These are phyloP conservation scores for Homalodisca vitripennis DNA, from an alignment of 1,140 invertebrate species.

Conservation along the genomic window DNA sequence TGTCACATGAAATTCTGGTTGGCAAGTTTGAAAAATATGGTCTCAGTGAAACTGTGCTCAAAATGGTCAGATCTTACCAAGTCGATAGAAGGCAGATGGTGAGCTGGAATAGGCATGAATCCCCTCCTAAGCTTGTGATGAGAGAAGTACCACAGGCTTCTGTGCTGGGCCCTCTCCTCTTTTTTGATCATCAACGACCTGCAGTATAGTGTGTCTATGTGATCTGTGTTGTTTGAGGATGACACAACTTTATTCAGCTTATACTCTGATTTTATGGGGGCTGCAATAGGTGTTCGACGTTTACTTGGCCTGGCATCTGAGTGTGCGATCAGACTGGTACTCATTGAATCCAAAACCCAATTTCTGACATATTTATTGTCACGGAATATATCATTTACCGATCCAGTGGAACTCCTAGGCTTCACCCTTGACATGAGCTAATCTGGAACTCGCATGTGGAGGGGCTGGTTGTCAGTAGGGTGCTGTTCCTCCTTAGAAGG, in stretches of 20 bases:
- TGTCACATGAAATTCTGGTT: too few species aligned
- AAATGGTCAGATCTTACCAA: too few species aligned
- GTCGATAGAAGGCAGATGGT: too few species aligned
- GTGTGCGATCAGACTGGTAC: background rate
- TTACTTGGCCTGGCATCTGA: background rate
- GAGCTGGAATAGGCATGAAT: background rate
- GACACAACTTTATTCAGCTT: background rate
- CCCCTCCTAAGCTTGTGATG: background rate
- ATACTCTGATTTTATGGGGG: background rate
- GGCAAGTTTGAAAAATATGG: too few species aligned
- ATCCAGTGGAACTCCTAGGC: background rate
- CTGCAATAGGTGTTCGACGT: background rate
- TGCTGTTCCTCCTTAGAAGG: background rate
- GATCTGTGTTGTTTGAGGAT: background rate
- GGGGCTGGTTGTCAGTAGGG: background rate
- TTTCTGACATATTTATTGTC: background rate
- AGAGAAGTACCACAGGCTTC: too few species aligned
- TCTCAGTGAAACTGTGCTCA: too few species aligned
- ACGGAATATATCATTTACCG: background rate
- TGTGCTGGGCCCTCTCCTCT: background rate
- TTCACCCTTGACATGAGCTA: background rate
- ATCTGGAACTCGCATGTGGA: background rate
- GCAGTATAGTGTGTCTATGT: background rate
- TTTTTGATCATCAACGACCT: background rate
- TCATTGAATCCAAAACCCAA: background rate